Conservation (phyloP, 2,113 vertebrate species). For the Formicarius rufipectus region DNA sequence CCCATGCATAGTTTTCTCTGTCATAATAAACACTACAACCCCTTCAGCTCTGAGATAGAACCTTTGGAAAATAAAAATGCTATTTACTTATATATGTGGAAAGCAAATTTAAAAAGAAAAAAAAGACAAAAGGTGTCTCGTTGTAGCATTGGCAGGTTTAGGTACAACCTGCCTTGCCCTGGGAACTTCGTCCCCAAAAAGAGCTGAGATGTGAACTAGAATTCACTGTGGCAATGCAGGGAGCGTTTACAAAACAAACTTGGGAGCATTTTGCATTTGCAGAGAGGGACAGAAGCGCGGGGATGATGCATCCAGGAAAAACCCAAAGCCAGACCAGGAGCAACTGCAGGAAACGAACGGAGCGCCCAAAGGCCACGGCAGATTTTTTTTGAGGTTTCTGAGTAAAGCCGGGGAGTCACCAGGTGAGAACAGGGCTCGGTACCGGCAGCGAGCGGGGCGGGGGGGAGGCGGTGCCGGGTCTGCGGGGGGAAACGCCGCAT, state of each 20-base stretch:
- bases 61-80: neutral
- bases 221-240: neutral
- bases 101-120: neutral
- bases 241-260: neutral
- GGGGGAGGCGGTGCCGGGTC: too few relatives aligned
- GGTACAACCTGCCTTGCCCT: neutral
- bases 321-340: neutral
- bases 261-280: neutral
- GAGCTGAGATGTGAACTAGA: accelerated
- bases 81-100: neutral
- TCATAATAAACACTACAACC: neutral
- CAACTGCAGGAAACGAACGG: neutral
- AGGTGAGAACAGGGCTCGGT: too few relatives aligned
- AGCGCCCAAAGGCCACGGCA: neutral
- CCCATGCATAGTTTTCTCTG: neutral
- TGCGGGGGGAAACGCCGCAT: too few relatives aligned
- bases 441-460: too few relatives aligned
- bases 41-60: neutral
- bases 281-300: neutral
- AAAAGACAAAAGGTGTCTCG: accelerated
- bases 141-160: neutral
- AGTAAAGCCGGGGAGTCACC: neutral
- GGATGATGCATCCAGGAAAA: neutral
- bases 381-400: neutral
- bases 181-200: too few relatives aligned